phyloP scores from a whole-genome alignment of 2,797 vertebrate genomes.

The Crypturellus tataupa region DNA sequence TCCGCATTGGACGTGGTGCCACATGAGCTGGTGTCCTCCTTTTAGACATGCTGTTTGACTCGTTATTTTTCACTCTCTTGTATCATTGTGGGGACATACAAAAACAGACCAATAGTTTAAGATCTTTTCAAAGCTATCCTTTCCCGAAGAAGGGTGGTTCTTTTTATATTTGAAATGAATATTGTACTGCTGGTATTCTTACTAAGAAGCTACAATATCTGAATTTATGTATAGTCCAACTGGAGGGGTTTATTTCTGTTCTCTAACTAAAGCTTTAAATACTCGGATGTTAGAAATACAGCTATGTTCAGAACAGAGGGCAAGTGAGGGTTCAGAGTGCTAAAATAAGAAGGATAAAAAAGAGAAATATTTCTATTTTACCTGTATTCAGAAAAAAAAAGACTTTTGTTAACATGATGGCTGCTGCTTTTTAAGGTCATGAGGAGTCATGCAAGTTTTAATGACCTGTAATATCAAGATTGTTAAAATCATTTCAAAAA shows the following conservation, averaged over 20 bases:
- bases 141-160: neutral
- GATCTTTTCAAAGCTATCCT: neutral
- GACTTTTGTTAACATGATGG: neutral
- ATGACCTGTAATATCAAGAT: rapidly evolving
- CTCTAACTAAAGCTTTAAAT: neutral
- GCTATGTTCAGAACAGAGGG: neutral
- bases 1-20: neutral
- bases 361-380: neutral
- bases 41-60: neutral
- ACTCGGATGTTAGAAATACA: neutral
- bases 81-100: neutral
- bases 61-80: neutral
- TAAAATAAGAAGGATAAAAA: neutral
- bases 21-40: neutral
- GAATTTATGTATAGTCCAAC: neutral
- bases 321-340: neutral
- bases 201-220: neutral
- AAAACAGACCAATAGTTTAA: neutral
- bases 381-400: neutral
- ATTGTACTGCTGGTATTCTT: neutral
- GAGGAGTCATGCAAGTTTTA: neutral
- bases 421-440: neutral
- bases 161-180: neutral
- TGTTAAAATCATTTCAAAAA: neutral
- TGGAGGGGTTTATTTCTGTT: neutral